phyloP scores from a whole-genome alignment of 2,888 invertebrate species.

The Trimorus sp. region DNA sequence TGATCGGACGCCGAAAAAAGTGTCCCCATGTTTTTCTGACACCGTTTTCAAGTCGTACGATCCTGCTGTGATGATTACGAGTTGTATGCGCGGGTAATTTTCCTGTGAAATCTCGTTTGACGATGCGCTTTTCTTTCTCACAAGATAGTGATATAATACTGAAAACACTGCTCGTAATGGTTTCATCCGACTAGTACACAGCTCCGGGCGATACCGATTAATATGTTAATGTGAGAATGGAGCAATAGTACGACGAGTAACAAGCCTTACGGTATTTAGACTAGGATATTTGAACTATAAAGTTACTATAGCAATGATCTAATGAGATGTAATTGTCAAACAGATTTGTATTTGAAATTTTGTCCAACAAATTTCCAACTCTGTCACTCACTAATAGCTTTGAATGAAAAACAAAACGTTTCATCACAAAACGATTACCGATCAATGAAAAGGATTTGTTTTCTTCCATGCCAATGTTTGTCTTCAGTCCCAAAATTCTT shows the following conservation, averaged over 20 bases:
- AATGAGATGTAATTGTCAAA: not conserved
- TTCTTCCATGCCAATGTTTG: too few species aligned
- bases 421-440: too few species aligned
- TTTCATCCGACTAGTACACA: slow-evolving; percentile 5
- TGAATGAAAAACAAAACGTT: too few species aligned
- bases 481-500: too few species aligned
- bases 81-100: not conserved
- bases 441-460: too few species aligned
- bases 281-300: not conserved
- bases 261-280: slow-evolving; percentile 8
- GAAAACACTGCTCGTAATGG: slow-evolving; percentile 1
- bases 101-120: not conserved
- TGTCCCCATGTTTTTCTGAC: not conserved
- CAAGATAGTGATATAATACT: slow-evolving; percentile 10
- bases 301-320: not conserved
- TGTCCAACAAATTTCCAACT: too few species aligned
- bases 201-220: slow-evolving; percentile 21
- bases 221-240: slow-evolving; percentile 28
- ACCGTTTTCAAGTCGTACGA: not conserved
- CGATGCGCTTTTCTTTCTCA: slow-evolving; percentile 3
- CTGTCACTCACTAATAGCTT: too few species aligned
- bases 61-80: too few species aligned
- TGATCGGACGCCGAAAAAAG: not conserved
- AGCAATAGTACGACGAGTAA: slow-evolving; percentile 14
- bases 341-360: too few species aligned